These are phyloP conservation scores for Hirundo rustica DNA, from an alignment of 2,797 vertebrate genomes.

Conservation along the genomic window DNA sequence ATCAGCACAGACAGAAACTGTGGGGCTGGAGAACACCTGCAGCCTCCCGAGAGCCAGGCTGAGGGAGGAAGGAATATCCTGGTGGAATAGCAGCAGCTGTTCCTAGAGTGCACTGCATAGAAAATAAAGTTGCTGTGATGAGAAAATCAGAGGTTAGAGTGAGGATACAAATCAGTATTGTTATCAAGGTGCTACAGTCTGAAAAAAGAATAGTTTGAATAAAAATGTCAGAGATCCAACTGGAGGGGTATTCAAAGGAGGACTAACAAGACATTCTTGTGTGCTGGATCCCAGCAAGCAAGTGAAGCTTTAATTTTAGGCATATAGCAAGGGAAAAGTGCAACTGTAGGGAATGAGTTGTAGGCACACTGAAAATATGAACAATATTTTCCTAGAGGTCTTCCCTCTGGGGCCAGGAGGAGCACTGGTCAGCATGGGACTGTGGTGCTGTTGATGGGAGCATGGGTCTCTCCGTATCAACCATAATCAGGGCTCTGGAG, in stretches of 20 bases:
- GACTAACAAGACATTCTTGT: background rate
- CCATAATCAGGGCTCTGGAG: background rate
- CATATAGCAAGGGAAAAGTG: background rate
- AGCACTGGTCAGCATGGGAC: background rate
- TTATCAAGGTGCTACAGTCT: background rate
- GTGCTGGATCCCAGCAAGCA: background rate
- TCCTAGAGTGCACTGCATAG: background rate
- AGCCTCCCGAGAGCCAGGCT: background rate
- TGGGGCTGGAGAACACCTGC: background rate
- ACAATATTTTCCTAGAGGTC: background rate
- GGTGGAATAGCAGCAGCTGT: background rate
- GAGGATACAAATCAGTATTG: background rate
- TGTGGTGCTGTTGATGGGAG: background rate
- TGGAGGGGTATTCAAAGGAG: background rate
- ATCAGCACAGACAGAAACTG: background rate
- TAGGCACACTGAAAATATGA: background rate
- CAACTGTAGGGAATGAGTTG: background rate
- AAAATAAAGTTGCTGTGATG: background rate
- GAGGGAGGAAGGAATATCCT: background rate
- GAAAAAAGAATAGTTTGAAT: background rate
- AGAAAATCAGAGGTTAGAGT: background rate
- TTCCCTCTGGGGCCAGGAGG: background rate
- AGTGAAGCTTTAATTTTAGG: background rate
- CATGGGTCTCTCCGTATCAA: rapidly evolving
- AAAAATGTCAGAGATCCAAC: background rate